Evolutionary conservation across 2,797 vertebrate genomes (phyloP).

Genomic region (Ptychadena robeensis): DNA sequence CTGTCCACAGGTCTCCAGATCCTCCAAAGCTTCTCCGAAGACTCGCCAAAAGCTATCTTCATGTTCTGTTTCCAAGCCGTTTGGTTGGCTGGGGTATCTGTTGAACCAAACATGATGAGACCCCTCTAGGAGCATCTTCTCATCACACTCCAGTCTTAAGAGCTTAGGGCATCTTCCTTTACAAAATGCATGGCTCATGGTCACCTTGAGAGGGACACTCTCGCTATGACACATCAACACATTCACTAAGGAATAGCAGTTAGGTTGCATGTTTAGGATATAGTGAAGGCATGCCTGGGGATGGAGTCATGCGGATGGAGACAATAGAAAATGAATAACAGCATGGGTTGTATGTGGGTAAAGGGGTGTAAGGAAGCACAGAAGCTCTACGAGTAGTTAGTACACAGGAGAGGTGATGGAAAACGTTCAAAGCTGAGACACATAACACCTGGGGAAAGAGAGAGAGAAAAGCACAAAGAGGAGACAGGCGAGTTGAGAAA

Average conservation of each 20-base stretch:
- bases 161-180: constrained; percentile 76
- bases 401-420: constrained; percentile 85
- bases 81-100: constrained; percentile 88
- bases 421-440: constrained; percentile 86
- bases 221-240: constrained; percentile 75
- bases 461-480: constrained; percentile 88
- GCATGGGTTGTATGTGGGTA: constrained; percentile 80
- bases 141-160: constrained; percentile 66
- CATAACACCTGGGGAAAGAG: constrained; percentile 95
- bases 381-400: constrained; percentile 86
- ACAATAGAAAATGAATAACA: constrained; percentile 71
- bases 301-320: constrained; percentile 79
- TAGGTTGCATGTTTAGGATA: constrained; percentile 28
- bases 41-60: constrained; percentile 95
- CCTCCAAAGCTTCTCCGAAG: constrained; percentile 91
- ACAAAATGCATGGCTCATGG: constrained; percentile 74
- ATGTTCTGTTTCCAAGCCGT: constrained; percentile 84
- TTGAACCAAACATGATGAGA: constrained; percentile 92
- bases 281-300: constrained; percentile 70
- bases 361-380: constrained; percentile 80
- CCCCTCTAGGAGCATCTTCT: constrained; percentile 74
- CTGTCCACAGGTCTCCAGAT: constrained; percentile 97
- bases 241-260: constrained; percentile 71
- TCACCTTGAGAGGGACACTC: constrained; percentile 73
- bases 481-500: constrained; percentile 83